phyloP scores from a whole-genome alignment of 2,113 vertebrate genomes.

The Poeciliopsis prolifica region DNA sequence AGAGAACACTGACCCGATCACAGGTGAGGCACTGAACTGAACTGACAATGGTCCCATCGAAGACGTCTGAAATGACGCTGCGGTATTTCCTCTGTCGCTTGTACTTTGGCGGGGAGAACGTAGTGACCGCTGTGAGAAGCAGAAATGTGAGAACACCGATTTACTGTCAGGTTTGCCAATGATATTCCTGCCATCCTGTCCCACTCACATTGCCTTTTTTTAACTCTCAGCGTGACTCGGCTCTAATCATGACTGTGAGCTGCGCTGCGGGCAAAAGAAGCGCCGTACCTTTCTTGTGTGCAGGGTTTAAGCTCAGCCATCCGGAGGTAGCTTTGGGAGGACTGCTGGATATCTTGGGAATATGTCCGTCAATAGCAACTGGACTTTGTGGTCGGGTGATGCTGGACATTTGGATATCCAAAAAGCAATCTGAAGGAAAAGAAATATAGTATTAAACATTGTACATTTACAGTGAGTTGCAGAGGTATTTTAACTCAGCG shows the following conservation, averaged over 20 bases:
- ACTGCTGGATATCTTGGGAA: constrained; percentile 86
- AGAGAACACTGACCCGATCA: constrained; percentile 87
- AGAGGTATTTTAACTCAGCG: neutral
- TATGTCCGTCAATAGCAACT: constrained; percentile 79
- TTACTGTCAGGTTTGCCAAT: constrained; percentile 9
- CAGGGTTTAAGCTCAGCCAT: constrained; percentile 82
- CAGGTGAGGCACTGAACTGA: constrained; percentile 98
- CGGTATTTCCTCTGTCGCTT: constrained; percentile 92
- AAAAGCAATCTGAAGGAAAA: constrained; percentile 83
- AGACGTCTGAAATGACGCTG: constrained; percentile 96
- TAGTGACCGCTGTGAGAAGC: constrained; percentile 68
- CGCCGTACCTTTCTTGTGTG: constrained; percentile 91
- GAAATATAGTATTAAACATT: neutral
- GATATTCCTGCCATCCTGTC: neutral
- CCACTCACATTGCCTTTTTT: neutral
- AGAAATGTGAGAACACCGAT: constrained; percentile 25
- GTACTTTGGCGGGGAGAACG: constrained; percentile 85
- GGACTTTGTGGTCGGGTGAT: constrained; percentile 81
- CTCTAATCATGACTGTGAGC: neutral
- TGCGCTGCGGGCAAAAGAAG: neutral
- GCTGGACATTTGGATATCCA: constrained; percentile 87
- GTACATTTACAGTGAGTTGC: neutral
- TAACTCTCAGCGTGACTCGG: neutral
- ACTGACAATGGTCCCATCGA: constrained; percentile 96
- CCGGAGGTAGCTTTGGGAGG: constrained; percentile 86